A percentile compares a stretch with the other conserved stretches of the same genome.
Conservation (phyloP, 1,140 invertebrate species). For the Drosophila takahashii region DNA sequence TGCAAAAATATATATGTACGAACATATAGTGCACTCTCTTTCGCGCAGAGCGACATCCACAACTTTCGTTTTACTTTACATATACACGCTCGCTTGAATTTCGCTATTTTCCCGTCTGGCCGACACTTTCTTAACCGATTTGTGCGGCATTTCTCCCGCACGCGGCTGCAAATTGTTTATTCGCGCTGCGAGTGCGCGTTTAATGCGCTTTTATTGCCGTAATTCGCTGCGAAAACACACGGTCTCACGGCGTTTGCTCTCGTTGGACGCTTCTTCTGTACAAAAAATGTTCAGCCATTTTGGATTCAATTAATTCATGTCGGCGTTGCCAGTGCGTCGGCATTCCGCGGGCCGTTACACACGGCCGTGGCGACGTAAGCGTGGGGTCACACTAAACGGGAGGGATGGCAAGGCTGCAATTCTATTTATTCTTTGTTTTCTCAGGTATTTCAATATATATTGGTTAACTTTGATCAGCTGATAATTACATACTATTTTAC, state of each 20-base stretch:
- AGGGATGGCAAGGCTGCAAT: background rate
- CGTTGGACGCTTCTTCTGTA: conserved; percentile 70
- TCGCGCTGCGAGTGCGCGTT: conserved; percentile 42
- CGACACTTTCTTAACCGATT: conserved; percentile 7
- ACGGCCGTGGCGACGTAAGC: background rate
- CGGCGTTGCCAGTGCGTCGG: conserved; percentile 18
- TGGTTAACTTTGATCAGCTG: background rate
- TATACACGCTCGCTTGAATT: conserved; percentile 31
- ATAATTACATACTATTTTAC: background rate
- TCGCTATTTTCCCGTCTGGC: conserved; percentile 27
- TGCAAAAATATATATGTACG: conserved; percentile 36
- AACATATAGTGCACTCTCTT: conserved; percentile 55
- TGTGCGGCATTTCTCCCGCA: conserved; percentile 16
- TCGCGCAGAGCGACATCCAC: conserved; percentile 49
- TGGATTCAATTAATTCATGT: conserved; percentile 59
- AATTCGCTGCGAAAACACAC: conserved; percentile 64
- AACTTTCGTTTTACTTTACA: conserved; percentile 74
- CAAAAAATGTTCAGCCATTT: conserved; percentile 74
- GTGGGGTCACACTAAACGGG: conserved; percentile 7
- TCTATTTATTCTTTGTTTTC: background rate
- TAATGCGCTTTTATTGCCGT: conserved; percentile 52
- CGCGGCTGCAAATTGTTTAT: conserved; percentile 25
- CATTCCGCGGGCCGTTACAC: background rate
- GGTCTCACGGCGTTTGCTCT: conserved; percentile 71
- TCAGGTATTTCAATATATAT: background rate